Evolutionary conservation across 2,888 invertebrate genomes (phyloP), one percentile per base, ranked within the genome.

Genomic region (Ellobium chinense): DNA sequence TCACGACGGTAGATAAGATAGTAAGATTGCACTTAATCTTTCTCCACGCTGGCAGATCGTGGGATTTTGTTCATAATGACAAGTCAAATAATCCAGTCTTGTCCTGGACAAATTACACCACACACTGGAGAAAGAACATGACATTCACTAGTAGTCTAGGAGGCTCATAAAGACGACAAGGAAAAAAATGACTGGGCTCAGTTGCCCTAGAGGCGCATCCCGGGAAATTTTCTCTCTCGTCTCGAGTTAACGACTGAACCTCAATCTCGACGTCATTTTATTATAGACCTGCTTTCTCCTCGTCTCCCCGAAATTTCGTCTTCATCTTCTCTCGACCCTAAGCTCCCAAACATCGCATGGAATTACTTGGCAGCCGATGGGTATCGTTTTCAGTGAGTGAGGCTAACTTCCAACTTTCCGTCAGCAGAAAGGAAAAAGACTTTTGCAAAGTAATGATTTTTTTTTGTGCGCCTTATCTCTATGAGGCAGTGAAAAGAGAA

Each of bases 321-420:
- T 31, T 58, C 39, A 46, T 46, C 29, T 69, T 24, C 36, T 29
- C 9, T n/a, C n/a, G n/a, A n/a, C n/a, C n/a, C n/a, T n/a, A n/a
- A n/a, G 31, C 69, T 66, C 34, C 24, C 34, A 58, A 70, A 58
- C 70, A 58, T 31, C 56, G 31, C 70, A 36, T 7, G 34, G 24
- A 58, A 34, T 34, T 34, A 34, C 34, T 70, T 58, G 70, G 31
- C 70, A 70, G 34, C 31, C 24, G 34, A 27, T 12, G 39, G 54
- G n/a, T 54, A 70, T 70, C 70, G 56, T 56, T 70, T 39, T 70
- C 56, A 34, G 24, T 24, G 34, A 34, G 24, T 24, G 34, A 24
- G 29, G 14, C 58, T 18, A n/a, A 18, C 24, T 56, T 58, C 46
- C 18, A 46, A 46, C 46, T 7, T 46, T 7, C 46, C 7, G 46